Evolutionary conservation across 2,113 vertebrate species (phyloP).

Genomic region (Serilophus lunatus): DNA sequence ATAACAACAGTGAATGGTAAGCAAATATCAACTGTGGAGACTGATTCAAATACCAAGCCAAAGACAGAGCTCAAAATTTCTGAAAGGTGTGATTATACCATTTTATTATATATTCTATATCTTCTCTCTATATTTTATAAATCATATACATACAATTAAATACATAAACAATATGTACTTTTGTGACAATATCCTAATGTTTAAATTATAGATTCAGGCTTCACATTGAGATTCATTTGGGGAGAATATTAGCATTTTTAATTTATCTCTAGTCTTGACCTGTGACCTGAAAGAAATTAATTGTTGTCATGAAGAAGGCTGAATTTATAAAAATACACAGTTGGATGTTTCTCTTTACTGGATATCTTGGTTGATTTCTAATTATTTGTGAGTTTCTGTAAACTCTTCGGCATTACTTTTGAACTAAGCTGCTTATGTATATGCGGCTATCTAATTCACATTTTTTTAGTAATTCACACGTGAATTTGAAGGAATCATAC

Average conservation of each 20-base stretch:
- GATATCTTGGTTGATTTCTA: neutral
- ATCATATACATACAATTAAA: neutral
- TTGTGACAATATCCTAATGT: neutral
- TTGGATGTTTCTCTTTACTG: neutral
- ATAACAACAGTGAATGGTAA: neutral
- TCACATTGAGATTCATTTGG: neutral
- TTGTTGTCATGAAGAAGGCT: neutral
- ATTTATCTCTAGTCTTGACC: neutral
- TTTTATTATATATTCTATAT: neutral
- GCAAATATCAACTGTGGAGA: neutral
- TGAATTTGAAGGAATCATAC: neutral
- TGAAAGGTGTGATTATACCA: neutral
- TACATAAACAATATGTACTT: neutral
- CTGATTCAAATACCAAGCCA: neutral
- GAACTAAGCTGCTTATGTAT: neutral
- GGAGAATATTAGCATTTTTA: neutral
- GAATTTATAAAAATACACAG: neutral
- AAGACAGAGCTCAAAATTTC: neutral
- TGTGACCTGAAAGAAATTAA: neutral
- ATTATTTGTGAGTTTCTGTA: neutral
- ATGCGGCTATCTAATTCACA: neutral
- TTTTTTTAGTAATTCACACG: too few species aligned
- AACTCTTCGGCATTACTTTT: neutral
- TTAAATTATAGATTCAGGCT: neutral
- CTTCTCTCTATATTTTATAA: neutral